These are phyloP conservation scores for Falcunculus frontatus DNA, from an alignment of 2,113 vertebrate species.

Conservation along the genomic window DNA sequence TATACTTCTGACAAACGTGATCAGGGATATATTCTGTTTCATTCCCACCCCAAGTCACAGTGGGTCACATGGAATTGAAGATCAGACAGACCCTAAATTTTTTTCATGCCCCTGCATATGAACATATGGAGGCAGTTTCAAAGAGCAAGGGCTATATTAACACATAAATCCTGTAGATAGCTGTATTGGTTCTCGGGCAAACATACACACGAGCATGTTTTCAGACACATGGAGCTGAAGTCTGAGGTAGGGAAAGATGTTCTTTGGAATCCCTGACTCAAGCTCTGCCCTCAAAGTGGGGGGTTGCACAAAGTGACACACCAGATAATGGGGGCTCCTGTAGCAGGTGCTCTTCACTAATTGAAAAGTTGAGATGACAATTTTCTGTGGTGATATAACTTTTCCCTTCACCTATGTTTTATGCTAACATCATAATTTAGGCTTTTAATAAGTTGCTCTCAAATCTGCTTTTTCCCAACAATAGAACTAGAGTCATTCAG, in stretches of 20 bases:
- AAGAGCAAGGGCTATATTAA: background rate
- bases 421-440: background rate
- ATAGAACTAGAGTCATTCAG: background rate
- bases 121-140: background rate
- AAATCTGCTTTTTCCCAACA: background rate
- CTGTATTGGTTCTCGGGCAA: background rate
- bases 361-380: background rate
- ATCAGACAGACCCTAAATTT: background rate
- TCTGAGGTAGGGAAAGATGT: background rate
- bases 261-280: background rate
- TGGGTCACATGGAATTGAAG: background rate
- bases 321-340: background rate
- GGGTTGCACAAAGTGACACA: background rate
- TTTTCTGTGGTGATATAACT: background rate
- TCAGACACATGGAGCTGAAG: background rate
- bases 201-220: accelerated
- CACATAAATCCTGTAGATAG: background rate
- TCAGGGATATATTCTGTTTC: background rate
- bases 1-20: background rate
- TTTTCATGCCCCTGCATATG: background rate
- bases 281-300: background rate
- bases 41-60: background rate
- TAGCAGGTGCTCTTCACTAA: background rate
- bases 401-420: background rate
- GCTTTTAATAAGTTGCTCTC: background rate